These are phyloP conservation scores for Daktulosphaira vitifoliae DNA, from an alignment of 1,140 invertebrate genomes.

Conservation along the genomic window DNA sequence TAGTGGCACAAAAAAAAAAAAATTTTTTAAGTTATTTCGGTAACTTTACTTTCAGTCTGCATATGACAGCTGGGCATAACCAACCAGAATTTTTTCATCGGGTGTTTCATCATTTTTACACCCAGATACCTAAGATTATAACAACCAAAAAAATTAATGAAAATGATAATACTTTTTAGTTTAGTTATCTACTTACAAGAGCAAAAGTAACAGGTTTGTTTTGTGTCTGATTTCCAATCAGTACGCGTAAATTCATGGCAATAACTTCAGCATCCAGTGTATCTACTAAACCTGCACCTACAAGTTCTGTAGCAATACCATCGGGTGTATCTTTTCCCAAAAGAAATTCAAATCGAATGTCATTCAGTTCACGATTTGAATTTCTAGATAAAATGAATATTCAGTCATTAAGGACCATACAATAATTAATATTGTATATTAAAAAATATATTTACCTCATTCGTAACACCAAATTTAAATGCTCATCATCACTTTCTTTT, in stretches of 20 bases:
- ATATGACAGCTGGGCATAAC: conserved; percentile 93
- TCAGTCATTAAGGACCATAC: too few relatives aligned
- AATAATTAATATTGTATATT: neutral
- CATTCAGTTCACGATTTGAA: conserved; percentile 82
- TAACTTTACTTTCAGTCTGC: conserved; percentile 52
- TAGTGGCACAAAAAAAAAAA: conserved; percentile 26
- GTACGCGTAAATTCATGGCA: conserved; percentile 81
- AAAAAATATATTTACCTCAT: conserved; percentile 52
- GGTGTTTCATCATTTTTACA: conserved; percentile 70
- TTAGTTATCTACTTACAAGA: conserved; percentile 54
- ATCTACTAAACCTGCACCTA: conserved; percentile 88
- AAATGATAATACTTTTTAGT: neutral
- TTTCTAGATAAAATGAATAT: conserved; percentile 58
- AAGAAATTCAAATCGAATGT: conserved; percentile 94
- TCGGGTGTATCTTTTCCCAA: conserved; percentile 85
- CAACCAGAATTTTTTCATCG: conserved; percentile 88
- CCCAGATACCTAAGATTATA: conserved; percentile 64
- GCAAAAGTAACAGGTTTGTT: conserved; percentile 78
- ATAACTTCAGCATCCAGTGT: conserved; percentile 83
- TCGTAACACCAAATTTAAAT: conserved; percentile 69
- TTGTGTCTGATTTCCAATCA: conserved; percentile 61
- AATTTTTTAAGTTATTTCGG: neutral
- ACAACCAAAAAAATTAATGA: conserved; percentile 36
- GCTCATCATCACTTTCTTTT: conserved; percentile 44
- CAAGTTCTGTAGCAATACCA: conserved; percentile 87